phyloP scores from a whole-genome alignment of 2,888 invertebrate species.

The Eupithecia centaureata region DNA sequence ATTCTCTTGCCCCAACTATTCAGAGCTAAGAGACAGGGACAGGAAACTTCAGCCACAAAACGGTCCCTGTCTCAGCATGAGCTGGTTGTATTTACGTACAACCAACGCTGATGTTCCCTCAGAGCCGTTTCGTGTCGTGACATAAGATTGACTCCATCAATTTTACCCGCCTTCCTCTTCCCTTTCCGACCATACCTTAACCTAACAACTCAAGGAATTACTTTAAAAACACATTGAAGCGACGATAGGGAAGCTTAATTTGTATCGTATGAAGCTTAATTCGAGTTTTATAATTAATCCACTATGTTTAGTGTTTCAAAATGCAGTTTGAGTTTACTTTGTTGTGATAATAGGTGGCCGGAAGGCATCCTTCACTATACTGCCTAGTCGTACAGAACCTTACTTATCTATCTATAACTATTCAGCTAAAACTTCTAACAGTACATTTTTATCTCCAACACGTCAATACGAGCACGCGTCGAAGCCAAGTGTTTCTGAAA shows the following conservation, averaged over 20 bases:
- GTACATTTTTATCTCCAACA: neutral
- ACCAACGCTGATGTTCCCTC: too few relatives aligned
- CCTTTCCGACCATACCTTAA: constrained; percentile 1
- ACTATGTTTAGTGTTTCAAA: neutral
- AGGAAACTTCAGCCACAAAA: too few relatives aligned
- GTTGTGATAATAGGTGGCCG: neutral
- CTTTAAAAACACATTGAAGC: constrained; percentile 47
- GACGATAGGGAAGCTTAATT: constrained; percentile 49
- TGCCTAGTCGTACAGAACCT: neutral
- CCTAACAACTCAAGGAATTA: constrained; percentile 44
- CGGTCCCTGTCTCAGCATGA: too few relatives aligned
- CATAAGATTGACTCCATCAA: neutral
- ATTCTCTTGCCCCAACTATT: too few relatives aligned
- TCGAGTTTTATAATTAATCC: constrained; percentile 36
- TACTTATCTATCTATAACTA: neutral
- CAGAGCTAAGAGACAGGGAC: too few relatives aligned
- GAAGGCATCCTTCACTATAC: neutral
- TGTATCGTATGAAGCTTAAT: constrained; percentile 47
- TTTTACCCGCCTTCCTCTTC: constrained; percentile 30
- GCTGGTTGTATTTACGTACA: too few relatives aligned
- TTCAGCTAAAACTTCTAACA: neutral
- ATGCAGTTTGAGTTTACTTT: neutral
- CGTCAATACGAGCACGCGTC: neutral
- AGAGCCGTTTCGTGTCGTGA: too few relatives aligned
- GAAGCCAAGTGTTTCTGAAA: constrained; percentile 16